A percentile compares a stretch with the other conserved stretches of the same genome.
Evolutionary conservation across 2,113 vertebrate genomes (phyloP).

Genomic region (Macquaria australasica): DNA sequence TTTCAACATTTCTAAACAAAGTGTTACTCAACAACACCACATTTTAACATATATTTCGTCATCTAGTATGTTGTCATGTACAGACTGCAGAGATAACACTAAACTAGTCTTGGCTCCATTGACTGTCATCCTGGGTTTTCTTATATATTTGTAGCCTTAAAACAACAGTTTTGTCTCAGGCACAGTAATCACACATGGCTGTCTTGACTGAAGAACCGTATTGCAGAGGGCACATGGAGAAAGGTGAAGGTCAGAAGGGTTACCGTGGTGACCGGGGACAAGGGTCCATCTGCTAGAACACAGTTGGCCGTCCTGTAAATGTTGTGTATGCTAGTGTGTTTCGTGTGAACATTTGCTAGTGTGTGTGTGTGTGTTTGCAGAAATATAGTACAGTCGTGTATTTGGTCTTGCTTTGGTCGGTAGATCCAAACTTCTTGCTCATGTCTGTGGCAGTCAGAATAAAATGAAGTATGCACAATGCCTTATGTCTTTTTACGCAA

Average conservation of each 20-base stretch:
- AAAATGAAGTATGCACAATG: background rate
- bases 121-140: background rate
- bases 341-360: background rate
- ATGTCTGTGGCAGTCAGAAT: background rate
- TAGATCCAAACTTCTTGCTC: background rate
- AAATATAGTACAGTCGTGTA: no score
- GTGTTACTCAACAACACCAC: background rate
- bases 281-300: background rate
- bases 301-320: background rate
- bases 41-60: conserved; percentile 14
- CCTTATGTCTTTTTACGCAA: background rate
- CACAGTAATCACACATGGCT: background rate
- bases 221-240: background rate
- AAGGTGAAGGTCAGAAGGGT: conserved; percentile 22
- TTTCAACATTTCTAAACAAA: background rate
- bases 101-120: background rate
- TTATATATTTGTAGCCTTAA: background rate
- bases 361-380: background rate
- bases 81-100: background rate
- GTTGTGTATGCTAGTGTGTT: background rate
- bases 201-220: background rate
- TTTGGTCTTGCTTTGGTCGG: background rate
- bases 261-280: background rate
- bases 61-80: background rate
- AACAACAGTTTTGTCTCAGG: background rate